These are phyloP conservation scores for Petrolisthes manimaculis DNA, from an alignment of 2,888 invertebrate genomes.

Conservation along the genomic window DNA sequence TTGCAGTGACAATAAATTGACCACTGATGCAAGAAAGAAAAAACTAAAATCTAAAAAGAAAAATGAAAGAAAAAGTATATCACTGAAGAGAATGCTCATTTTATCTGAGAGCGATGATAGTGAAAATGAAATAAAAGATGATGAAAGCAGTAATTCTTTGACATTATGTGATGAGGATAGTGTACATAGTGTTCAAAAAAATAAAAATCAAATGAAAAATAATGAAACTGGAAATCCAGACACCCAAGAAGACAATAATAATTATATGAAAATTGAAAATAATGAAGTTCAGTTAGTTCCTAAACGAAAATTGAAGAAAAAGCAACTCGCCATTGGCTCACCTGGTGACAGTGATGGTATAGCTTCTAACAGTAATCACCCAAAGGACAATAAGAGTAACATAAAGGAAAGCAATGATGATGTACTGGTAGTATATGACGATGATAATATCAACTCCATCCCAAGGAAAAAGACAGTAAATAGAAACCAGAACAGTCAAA, in stretches of 20 bases:
- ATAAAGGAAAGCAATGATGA: background rate
- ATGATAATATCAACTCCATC: background rate
- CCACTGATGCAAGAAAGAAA: background rate
- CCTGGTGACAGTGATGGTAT: background rate
- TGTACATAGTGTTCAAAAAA: background rate
- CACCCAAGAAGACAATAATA: background rate
- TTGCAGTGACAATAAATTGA: background rate
- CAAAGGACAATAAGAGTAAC: no score
- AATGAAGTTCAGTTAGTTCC: background rate
- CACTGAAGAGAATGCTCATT: background rate
- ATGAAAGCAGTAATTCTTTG: background rate
- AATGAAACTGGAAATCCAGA: no score
- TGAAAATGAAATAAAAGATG: constrained; percentile 6
- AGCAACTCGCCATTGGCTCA: background rate
- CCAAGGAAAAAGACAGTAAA: background rate
- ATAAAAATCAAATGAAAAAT: background rate
- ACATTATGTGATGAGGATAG: background rate
- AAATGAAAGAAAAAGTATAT: no score
- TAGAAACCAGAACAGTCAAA: background rate
- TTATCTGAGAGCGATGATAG: background rate
- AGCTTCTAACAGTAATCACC: background rate
- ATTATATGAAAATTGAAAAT: background rate
- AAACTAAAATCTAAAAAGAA: background rate
- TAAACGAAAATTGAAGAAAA: background rate
- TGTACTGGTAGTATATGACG: background rate